These are phyloP conservation scores for Alligator mississippiensis DNA, from an alignment of 2,113 vertebrate genomes.

Conservation along the genomic window DNA sequence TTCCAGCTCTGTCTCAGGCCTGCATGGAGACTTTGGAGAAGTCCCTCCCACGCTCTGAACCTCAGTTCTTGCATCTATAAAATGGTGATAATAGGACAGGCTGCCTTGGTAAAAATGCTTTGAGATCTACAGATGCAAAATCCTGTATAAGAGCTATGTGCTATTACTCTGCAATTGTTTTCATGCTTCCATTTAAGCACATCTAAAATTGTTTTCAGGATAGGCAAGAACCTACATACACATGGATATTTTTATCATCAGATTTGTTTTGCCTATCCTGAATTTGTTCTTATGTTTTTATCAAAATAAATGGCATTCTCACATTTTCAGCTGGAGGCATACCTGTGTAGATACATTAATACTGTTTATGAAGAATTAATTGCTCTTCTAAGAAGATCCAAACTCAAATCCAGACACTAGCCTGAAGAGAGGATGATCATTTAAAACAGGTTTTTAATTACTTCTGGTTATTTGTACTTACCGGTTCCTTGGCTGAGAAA, in stretches of 20 bases:
- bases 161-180: neutral
- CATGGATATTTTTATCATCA: fast-evolving
- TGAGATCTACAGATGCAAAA: neutral
- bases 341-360: neutral
- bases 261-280: fast-evolving
- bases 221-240: neutral
- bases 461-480: neutral
- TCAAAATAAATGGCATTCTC: neutral
- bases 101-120: neutral
- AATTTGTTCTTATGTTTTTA: neutral
- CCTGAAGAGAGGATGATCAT: neutral
- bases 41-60: neutral
- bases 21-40: neutral
- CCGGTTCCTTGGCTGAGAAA: neutral
- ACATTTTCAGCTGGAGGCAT: too few relatives aligned
- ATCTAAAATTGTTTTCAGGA: neutral
- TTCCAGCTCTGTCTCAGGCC: neutral
- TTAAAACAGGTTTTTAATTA: neutral
- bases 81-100: neutral
- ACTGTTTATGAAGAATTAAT: neutral
- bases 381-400: neutral
- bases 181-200: fast-evolving
- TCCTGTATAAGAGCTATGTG: neutral
- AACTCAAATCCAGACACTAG: neutral
- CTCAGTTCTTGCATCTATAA: neutral